Evolutionary conservation across 2,888 invertebrate species (phyloP).

Genomic region (Geotrupes spiniger): DNA sequence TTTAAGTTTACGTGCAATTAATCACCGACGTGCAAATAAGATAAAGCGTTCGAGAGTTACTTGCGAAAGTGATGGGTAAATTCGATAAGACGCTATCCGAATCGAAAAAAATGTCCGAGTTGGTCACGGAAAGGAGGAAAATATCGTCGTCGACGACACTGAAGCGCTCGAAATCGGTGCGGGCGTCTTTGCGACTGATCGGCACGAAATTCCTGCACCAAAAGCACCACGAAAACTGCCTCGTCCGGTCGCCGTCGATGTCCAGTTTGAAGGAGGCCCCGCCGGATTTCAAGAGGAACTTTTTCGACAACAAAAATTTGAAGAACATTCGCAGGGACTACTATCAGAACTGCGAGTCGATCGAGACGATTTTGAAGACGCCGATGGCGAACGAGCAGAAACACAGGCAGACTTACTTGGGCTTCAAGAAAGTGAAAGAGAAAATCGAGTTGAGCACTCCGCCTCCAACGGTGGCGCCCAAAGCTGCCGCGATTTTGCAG

Average conservation of each 20-base stretch:
- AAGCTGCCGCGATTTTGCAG: slow-evolving; percentile 61
- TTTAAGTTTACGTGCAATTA: background rate
- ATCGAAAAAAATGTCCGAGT: slow-evolving; percentile 43
- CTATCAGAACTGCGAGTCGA: slow-evolving; percentile 17
- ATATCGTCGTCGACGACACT: slow-evolving; percentile 38
- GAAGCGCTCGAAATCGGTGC: slow-evolving; percentile 67
- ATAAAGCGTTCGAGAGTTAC: too few relatives aligned
- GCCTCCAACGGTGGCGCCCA: slow-evolving; percentile 59
- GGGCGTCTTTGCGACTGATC: slow-evolving; percentile 66
- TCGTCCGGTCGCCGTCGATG: slow-evolving; percentile 31
- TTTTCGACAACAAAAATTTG: slow-evolving; percentile 15
- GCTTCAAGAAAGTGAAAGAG: slow-evolving; percentile 31
- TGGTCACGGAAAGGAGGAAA: slow-evolving; percentile 42
- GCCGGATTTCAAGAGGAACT: slow-evolving; percentile 24
- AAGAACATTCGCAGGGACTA: slow-evolving; percentile 12
- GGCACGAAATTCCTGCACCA: slow-evolving; percentile 56
- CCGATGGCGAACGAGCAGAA: slow-evolving; percentile 34
- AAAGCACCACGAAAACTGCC: slow-evolving; percentile 28
- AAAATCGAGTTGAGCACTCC: slow-evolving; percentile 35
- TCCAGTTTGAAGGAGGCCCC: slow-evolving; percentile 17
- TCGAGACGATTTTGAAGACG: slow-evolving; percentile 46
- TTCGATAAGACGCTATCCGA: slow-evolving; percentile 27
- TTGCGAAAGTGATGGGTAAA: slow-evolving; percentile 43
- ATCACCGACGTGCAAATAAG: slow-evolving; percentile 9
- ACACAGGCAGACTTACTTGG: slow-evolving; percentile 28